Evolutionary conservation across 2,888 invertebrate genomes (phyloP).

Genomic region (Caenorhabditis imperialis): DNA sequence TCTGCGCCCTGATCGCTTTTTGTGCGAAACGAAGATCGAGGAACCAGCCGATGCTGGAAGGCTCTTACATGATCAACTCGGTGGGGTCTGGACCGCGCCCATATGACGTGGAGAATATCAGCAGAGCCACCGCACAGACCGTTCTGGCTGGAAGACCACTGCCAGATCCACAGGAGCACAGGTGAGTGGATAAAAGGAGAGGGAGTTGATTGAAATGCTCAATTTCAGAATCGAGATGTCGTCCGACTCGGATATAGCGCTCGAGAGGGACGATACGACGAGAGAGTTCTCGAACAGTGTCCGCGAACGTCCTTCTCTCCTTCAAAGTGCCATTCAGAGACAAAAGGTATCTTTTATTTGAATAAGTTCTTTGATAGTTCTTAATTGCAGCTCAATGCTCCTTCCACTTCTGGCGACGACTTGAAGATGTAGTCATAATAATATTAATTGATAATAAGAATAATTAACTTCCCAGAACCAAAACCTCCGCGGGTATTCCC

Average conservation of each 20-base stretch:
- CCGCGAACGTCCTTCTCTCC: conserved; percentile 47
- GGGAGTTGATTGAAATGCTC: background rate
- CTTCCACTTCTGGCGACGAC: conserved; percentile 18
- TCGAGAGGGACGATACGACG: conserved; percentile 51
- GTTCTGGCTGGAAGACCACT: conserved; percentile 66
- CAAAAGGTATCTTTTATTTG: conserved; percentile 14
- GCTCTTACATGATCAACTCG: conserved; percentile 74
- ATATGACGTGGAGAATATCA: conserved; percentile 75
- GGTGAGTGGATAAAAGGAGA: conserved; percentile 21
- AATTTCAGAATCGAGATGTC: conserved; percentile 41
- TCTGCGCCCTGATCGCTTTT: conserved; percentile 39
- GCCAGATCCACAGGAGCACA: conserved; percentile 70
- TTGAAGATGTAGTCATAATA: conserved; percentile 22
- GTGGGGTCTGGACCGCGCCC: conserved; percentile 72
- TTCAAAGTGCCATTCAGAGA: conserved; percentile 27
- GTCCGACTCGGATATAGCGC: conserved; percentile 8
- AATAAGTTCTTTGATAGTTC: too few species aligned
- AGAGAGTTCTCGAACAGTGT: conserved; percentile 61
- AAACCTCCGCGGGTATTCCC: conserved; percentile 7
- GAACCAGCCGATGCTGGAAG: conserved; percentile 24
- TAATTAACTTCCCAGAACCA: too few species aligned
- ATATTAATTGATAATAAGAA: too few species aligned
- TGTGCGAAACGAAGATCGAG: conserved; percentile 38
- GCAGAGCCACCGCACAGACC: conserved; percentile 72
- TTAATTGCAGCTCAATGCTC: conserved; percentile 15